Base-by-base conservation (phyloP, 1,140 invertebrate genomes). In the Saccostrea cuccullata region DNA sequence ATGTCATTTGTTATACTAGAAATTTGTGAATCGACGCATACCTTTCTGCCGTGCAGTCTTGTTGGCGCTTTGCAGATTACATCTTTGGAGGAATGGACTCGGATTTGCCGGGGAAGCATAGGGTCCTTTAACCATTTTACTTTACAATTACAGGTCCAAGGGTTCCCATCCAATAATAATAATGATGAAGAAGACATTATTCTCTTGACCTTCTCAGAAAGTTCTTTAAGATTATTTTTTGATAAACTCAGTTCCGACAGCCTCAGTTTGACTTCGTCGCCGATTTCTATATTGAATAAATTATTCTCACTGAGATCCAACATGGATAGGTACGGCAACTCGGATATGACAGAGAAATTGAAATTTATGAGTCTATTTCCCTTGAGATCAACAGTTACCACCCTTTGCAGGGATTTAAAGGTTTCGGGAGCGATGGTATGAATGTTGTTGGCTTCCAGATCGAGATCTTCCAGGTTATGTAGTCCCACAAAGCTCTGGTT, bases 251-350 rank as follows among this genome's bases (percentile, higher is more conserved):
- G 64, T 70, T 88, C 87, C 6, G 36, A 36, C 3, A 88, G 84
- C 36, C 84, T 47, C 15, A 88, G 55, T 30, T 88, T 56, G 0
- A 73, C 67, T 12, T 85, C 47, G 4, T 55, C 40, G 8, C 56
- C 64, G 40, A 56, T 56, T 26, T 88, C 83, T 11, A 88, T 26
- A 56, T 55, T 82, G n/a, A 88, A 88, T 40, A 88, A 56, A n/a
- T 88, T 82, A 58, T 88, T 88, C 15, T 85, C 84, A 20, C 87
- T 88, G 8, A 88, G 13, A 58, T 88, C 87, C 13, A 88, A 1
- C 36, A 85, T 73, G 0, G 58, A 85, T 12, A 88, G 30, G 47
- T 85, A 47, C 5, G 64, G 60, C 56, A 88, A 26, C 40, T 77
- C 84, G 12, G 58, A 55, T 15, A 88, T 82, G 13, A 40, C 17